phyloP scores from a whole-genome alignment of 1,140 invertebrate species.

The Megathymus violae region DNA sequence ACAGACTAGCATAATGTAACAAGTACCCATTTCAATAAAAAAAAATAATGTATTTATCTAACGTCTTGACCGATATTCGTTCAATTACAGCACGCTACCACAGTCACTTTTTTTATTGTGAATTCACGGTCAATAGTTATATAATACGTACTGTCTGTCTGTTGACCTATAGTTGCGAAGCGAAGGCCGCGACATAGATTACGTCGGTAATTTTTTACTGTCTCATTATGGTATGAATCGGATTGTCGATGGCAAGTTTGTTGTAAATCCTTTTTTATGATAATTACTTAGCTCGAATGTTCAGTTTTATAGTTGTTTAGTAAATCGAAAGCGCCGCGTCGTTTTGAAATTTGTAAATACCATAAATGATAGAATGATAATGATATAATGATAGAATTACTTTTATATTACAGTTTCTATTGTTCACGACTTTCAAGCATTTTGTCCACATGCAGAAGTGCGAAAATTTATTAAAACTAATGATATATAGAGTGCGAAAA shows the following conservation, averaged over 20 bases:
- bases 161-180: slow-evolving; percentile 17
- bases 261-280: too few species aligned
- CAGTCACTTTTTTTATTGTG: slow-evolving; percentile 36
- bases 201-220: neutral
- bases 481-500: too few species aligned
- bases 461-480: too few species aligned
- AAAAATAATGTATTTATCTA: slow-evolving; percentile 1
- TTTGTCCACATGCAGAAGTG: too few species aligned
- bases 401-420: too few species aligned
- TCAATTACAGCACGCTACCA: slow-evolving; percentile 9
- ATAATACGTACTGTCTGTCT: slow-evolving; percentile 18
- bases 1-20: neutral
- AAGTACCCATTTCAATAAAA: neutral
- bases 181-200: slow-evolving; percentile 7
- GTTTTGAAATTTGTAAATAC: too few species aligned
- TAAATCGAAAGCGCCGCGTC: too few species aligned
- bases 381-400: too few species aligned
- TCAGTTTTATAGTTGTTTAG: too few species aligned
- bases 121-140: slow-evolving; percentile 35
- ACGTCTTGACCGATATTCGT: slow-evolving; percentile 24
- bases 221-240: neutral
- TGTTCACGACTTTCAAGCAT: too few species aligned
- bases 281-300: too few species aligned
- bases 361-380: too few species aligned
- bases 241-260: neutral